Evolutionary conservation across 2,113 vertebrate genomes (phyloP).

Genomic region (Hemibagrus wyckioides): DNA sequence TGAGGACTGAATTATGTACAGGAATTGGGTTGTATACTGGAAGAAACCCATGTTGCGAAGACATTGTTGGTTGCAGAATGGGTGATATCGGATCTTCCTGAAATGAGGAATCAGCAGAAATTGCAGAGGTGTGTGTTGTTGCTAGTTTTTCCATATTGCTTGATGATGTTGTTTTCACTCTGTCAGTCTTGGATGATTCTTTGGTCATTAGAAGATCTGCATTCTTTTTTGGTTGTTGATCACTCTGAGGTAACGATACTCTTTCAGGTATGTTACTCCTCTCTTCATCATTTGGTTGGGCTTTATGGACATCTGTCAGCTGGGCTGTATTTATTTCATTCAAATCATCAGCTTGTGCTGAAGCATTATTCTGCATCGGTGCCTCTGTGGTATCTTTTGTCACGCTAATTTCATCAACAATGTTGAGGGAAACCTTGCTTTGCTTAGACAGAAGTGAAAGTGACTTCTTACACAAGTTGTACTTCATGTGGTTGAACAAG

Average conservation of each 20-base stretch:
- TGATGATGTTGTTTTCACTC: constrained; percentile 34
- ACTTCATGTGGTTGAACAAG: constrained; percentile 98
- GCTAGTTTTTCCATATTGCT: constrained; percentile 38
- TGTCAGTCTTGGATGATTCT: neutral
- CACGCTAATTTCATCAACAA: neutral
- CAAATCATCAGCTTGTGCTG: neutral
- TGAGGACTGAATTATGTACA: constrained; percentile 76
- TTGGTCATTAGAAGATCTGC: neutral
- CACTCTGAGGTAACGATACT: neutral
- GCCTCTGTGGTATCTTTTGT: neutral
- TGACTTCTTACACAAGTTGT: constrained; percentile 93
- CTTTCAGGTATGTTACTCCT: neutral
- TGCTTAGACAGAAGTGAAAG: constrained; percentile 87
- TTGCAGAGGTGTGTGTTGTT: constrained; percentile 75
- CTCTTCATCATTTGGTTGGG: neutral
- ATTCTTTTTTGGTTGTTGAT: neutral
- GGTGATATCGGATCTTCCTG: constrained; percentile 55
- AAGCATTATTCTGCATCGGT: neutral
- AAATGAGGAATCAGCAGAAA: constrained; percentile 68
- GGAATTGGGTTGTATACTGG: constrained; percentile 76
- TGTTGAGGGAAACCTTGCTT: constrained; percentile 59
- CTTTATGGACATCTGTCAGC: neutral
- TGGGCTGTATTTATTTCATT: neutral
- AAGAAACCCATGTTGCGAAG: constrained; percentile 65
- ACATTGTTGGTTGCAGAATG: constrained; percentile 61